Conservation (phyloP, 2,888 invertebrate species). For the Halictus ligatus region DNA sequence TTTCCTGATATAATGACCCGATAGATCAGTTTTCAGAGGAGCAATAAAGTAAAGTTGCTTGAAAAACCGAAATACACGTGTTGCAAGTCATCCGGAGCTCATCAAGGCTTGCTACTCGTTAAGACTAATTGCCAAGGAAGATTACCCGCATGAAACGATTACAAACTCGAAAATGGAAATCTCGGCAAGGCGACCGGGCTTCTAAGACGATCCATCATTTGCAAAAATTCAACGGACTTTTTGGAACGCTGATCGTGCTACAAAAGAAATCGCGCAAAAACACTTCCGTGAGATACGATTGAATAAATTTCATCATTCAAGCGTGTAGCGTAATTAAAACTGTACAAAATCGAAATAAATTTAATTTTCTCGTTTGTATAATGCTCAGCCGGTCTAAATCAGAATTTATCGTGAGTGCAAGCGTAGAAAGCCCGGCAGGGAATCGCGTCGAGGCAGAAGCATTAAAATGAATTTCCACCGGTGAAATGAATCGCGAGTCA, state of each 20-base stretch:
- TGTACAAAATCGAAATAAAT: too few relatives aligned
- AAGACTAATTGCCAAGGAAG: constrained; percentile 1
- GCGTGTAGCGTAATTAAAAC: too few relatives aligned
- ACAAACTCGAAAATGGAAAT: constrained; percentile 5
- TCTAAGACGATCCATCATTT: neutral
- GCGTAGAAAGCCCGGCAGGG: neutral
- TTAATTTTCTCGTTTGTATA: neutral
- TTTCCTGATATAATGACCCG: neutral
- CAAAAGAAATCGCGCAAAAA: neutral
- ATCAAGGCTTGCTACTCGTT: constrained; percentile 23
- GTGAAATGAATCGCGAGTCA: constrained; percentile 28
- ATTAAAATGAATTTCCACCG: constrained; percentile 8
- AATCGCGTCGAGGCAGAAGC: neutral
- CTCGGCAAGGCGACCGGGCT: neutral
- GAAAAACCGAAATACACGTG: constrained; percentile 6
- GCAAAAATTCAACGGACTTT: neutral
- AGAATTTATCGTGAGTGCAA: neutral
- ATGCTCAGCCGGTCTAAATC: neutral
- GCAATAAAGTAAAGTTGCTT: neutral
- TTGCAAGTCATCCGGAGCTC: constrained; percentile 17
- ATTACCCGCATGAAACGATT: neutral
- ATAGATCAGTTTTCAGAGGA: neutral
- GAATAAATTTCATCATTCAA: neutral
- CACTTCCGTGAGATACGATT: neutral
- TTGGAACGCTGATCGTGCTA: neutral